These are phyloP conservation scores for Onychomys arenicola DNA, from an alignment of 2,797 vertebrate species.

Conservation along the genomic window DNA sequence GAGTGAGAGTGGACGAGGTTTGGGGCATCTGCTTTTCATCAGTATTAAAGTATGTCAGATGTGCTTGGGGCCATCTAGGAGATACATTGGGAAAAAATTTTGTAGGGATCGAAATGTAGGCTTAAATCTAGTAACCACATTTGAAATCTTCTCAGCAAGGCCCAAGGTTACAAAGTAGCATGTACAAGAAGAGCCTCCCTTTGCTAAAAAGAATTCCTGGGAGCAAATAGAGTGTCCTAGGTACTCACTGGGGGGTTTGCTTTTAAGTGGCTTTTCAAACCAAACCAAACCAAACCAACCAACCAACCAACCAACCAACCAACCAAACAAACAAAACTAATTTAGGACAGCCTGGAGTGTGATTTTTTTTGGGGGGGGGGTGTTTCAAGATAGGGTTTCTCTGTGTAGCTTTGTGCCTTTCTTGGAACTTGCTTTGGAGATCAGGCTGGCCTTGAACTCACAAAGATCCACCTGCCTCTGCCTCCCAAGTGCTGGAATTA, in stretches of 20 bases:
- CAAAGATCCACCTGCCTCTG: too few species aligned
- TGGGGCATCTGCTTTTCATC: conserved; percentile 58
- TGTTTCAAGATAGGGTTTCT: too few species aligned
- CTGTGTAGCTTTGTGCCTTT: too few species aligned
- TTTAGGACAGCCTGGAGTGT: not conserved
- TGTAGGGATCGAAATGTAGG: not conserved
- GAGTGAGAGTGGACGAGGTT: conserved; percentile 32
- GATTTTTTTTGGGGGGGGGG: too few species aligned
- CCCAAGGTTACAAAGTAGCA: not conserved
- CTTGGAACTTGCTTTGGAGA: too few species aligned
- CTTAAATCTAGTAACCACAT: not conserved
- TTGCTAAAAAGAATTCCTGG: not conserved
- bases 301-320: too few species aligned
- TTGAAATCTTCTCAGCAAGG: not conserved
- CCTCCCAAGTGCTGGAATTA: too few species aligned
- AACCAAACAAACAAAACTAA: not conserved
- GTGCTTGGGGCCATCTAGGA: conserved; percentile 24
- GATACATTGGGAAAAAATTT: conserved; percentile 9
- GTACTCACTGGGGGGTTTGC: not conserved
- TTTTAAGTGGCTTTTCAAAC: conserved; percentile 2
- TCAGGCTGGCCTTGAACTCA: too few species aligned
- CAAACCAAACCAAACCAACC: not conserved
- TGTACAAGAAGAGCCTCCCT: not conserved
- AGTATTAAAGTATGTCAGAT: not conserved
- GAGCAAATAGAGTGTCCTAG: not conserved